Evolutionary conservation across 2,113 vertebrate species (phyloP), one percentile per base, ranked within the genome.

Genomic region (Origma solitaria): DNA sequence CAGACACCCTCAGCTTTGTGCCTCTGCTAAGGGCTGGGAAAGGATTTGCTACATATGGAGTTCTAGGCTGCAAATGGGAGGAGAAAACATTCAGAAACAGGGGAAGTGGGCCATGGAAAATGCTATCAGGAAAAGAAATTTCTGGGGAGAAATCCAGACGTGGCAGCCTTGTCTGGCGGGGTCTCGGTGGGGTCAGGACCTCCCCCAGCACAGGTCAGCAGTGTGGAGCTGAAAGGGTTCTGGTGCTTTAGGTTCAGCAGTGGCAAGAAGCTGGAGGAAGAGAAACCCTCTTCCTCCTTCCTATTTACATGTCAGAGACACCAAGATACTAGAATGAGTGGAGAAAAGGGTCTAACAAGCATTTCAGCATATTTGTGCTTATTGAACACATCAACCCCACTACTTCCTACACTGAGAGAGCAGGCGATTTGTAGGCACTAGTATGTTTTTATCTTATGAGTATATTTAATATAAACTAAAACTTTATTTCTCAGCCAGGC

Each of bases 341-440:
- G 92, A 96, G 91, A 71, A 96, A 92, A 89, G 77, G 80, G 80
- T 92, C 87, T 96, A 96, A 91, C 88, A 96, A 96, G 94, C 96
- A 72, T 89, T 93, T 95, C 77, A 95, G 93, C 92, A 5, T 95
- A 97, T 95, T 98, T 98, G 98, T 98, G 98, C 98, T 98, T 98
- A 97, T 98, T 96, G 96, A 96, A 98, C 97, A 98, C 96, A 97
- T 97, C 97, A 95, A 97, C 96, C 97, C 98, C 96, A 97, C 92
- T 97, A 96, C 95, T 97, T 94, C 95, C 92, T 96, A 95, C 90
- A 84, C 95, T 95, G 96, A 98, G 97, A 95, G 83, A 97, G 96
- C 97, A 97, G 97, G 97, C 95, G 81, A 95, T 95, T 95, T 97
- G 94, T 98, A 98, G 98, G 98, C 98, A 98, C 98, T 98, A 98